Base-by-base conservation (phyloP, 2,113 vertebrate genomes). In the Neofelis nebulosa region DNA sequence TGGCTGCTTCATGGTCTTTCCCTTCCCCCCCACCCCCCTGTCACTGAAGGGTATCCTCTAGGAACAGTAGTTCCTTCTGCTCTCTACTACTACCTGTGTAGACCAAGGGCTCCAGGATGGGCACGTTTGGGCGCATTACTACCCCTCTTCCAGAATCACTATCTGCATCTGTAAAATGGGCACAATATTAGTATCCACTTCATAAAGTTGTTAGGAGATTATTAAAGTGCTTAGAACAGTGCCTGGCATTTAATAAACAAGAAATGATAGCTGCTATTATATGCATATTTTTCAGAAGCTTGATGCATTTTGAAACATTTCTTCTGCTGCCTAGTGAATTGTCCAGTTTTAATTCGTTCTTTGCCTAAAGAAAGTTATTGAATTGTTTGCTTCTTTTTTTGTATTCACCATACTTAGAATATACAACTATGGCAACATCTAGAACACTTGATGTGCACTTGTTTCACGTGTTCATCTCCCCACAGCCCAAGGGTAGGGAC, bases 261-360 rank as follows among this genome's bases (percentile, higher is more conserved):
- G 33, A 82, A 84, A 68, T 16, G 65, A 66, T 50, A 73, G 31
- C 57, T 76, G 33, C 85, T 69, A 15, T 74, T 27, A 48, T 50
- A n/a, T 33, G 13, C 29, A 45, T 11, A 41, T 41, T 96, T 81
- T 5, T 3, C 3, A 71, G 89, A 92, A 92, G 23, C 14, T 7
- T 84, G 21, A 90, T 91, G 23, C 57, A 91, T 85, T 95, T 84
- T 3, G 76, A 83, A 88, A 85, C 45, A 66, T 81, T 81, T 86
- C 31, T 94, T 71, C 52, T 71, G 27, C 38, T 41, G 11, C 57
- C 29, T 33, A 57, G 13, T 66, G 45, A 85, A 48, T 48, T 79
- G 12, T 85, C 31, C 3, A 65, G 48, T 81, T 92, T 95, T 89
- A 85, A 41, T 65, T 93, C 66, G 4, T 78, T 96, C 29, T 88